Evolutionary conservation across 2,888 invertebrate genomes (phyloP).

Genomic region (Conistra vaccinii): DNA sequence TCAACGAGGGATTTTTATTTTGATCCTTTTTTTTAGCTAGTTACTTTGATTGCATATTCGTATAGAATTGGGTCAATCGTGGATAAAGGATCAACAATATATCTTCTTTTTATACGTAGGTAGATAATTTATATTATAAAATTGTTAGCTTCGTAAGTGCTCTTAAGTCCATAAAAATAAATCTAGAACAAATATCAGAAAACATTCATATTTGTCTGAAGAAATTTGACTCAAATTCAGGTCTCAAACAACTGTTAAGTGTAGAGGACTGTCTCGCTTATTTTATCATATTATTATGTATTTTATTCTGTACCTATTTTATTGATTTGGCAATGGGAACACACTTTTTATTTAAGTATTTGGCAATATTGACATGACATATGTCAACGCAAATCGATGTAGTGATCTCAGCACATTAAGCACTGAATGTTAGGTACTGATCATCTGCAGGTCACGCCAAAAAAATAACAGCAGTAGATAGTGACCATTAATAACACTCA

Average conservation of each 20-base stretch:
- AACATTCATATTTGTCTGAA: background rate
- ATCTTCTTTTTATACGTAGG: background rate
- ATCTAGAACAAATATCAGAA: background rate
- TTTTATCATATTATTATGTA: background rate
- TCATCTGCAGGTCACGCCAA: too few species aligned
- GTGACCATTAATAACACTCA: too few species aligned
- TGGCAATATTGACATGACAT: background rate
- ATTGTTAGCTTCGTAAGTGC: background rate
- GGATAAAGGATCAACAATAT: background rate
- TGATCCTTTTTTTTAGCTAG: slow-evolving; percentile 14
- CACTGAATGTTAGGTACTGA: too few species aligned
- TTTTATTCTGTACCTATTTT: too few species aligned
- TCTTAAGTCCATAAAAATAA: background rate
- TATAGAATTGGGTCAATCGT: slow-evolving; percentile 28
- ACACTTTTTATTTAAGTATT: background rate
- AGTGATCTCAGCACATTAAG: background rate
- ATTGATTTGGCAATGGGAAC: background rate
- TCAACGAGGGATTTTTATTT: slow-evolving; percentile 52
- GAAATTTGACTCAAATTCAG: background rate
- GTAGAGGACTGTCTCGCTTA: background rate
- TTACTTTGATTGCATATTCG: slow-evolving; percentile 32
- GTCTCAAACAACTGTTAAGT: background rate
- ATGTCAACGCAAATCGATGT: background rate
- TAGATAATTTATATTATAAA: background rate
- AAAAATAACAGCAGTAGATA: too few species aligned